Evolutionary conservation across 2,888 invertebrate species (phyloP).

Genomic region (Tenthredo amoena): DNA sequence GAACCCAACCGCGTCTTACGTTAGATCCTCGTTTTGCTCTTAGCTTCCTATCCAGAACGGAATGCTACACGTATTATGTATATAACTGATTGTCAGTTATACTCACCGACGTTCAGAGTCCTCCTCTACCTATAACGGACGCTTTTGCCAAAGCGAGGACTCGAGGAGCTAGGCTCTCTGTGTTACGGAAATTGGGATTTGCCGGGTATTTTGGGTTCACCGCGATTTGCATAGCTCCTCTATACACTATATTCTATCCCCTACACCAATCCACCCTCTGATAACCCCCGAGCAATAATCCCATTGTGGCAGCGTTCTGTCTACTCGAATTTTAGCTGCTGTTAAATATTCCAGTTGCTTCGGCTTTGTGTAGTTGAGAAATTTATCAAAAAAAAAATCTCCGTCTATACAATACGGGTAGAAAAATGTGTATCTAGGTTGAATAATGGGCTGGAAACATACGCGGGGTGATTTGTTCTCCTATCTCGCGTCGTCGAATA

Average conservation of each 20-base stretch:
- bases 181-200: slow-evolving; percentile 65
- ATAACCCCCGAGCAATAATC: slow-evolving; percentile 38
- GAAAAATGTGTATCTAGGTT: not conserved
- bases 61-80: slow-evolving; percentile 27
- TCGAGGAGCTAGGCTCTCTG: not conserved
- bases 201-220: slow-evolving; percentile 61
- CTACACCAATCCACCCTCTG: slow-evolving; percentile 5
- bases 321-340: not conserved
- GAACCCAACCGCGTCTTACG: slow-evolving; percentile 10
- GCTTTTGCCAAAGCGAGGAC: not conserved
- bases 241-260: not conserved
- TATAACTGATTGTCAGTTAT: slow-evolving; percentile 32
- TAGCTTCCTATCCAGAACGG: not conserved
- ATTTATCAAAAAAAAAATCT: not conserved
- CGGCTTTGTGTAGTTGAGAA: not conserved
- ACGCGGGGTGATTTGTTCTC: not conserved
- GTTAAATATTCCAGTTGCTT: slow-evolving; percentile 16
- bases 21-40: slow-evolving; percentile 22
- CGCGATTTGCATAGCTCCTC: slow-evolving; percentile 63
- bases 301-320: slow-evolving; percentile 28
- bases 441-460: not conserved
- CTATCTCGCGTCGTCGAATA: not conserved
- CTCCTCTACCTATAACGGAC: not conserved
- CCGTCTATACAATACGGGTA: not conserved
- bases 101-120: not conserved